Conservation (phyloP, 1,140 invertebrate genomes). For the Drosophila asahinai region DNA sequence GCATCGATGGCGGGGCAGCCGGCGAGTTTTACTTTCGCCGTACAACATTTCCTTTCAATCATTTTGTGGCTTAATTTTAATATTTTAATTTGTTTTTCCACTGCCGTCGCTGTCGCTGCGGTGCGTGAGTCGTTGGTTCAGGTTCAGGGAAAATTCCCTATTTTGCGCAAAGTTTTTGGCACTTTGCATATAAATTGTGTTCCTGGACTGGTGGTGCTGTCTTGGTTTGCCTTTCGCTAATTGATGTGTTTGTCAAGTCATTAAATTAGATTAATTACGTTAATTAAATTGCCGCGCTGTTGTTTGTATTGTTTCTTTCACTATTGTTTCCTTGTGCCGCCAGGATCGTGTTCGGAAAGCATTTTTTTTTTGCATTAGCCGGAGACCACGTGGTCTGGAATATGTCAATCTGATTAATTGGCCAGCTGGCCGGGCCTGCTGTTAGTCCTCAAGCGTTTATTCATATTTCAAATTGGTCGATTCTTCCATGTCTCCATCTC, state of each 20-base stretch:
- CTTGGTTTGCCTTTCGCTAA: conserved; percentile 59
- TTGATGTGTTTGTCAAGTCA: conserved; percentile 84
- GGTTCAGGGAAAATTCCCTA: conserved; percentile 34
- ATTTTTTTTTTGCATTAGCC: conserved; percentile 8
- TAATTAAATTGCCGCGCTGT: conserved; percentile 73
- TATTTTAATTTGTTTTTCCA: conserved; percentile 80
- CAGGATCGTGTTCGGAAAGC: not conserved
- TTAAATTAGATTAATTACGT: conserved; percentile 84
- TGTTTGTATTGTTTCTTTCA: conserved; percentile 33
- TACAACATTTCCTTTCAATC: conserved; percentile 79
- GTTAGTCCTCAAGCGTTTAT: conserved; percentile 52
- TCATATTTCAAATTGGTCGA: conserved; percentile 22
- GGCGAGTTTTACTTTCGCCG: conserved; percentile 31
- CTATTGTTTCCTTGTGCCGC: conserved; percentile 16
- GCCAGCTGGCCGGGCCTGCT: conserved; percentile 32
- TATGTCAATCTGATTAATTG: conserved; percentile 67
- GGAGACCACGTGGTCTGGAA: conserved; percentile 16
- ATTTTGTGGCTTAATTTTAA: conserved; percentile 84
- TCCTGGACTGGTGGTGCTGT: conserved; percentile 30
- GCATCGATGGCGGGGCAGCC: conserved; percentile 33
- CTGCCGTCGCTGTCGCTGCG: conserved; percentile 27
- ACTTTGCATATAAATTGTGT: conserved; percentile 81
- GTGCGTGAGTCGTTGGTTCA: conserved; percentile 26
- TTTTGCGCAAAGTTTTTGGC: conserved; percentile 58
- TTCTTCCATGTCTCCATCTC: conserved; percentile 9